Percentiles rank a stretch among this genome's conserved stretches.
These are phyloP conservation scores for Sympetrum striolatum DNA, from an alignment of 2,888 invertebrate genomes.

Conservation along the genomic window DNA sequence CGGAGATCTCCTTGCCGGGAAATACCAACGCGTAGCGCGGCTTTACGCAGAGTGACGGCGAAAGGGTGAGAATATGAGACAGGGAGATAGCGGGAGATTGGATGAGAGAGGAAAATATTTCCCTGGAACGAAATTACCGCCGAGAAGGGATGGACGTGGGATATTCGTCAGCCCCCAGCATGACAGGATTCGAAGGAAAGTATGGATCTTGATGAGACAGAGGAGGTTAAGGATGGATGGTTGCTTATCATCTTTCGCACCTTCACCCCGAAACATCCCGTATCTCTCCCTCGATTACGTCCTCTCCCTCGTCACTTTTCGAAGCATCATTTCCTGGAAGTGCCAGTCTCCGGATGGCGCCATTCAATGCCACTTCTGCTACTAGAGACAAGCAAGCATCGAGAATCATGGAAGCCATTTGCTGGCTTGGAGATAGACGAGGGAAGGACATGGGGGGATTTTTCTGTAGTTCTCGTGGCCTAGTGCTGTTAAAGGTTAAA, in stretches of 20 bases:
- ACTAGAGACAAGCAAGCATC: no score
- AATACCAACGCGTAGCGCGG: background rate
- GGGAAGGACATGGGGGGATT: no score
- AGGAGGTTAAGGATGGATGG: background rate
- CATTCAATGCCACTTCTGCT: background rate
- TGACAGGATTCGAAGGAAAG: slow-evolving; percentile 1
- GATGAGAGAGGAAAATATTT: slow-evolving; percentile 12
- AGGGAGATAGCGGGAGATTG: background rate
- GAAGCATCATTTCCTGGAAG: slow-evolving; percentile 13
- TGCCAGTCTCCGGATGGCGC: background rate
- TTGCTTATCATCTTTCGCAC: slow-evolving; percentile 22
- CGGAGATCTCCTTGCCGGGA: background rate
- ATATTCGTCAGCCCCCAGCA: slow-evolving; percentile 5
- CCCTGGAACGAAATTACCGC: slow-evolving; percentile 13
- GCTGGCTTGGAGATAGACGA: no score
- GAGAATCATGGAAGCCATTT: no score
- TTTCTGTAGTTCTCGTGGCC: background rate
- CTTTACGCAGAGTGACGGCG: background rate
- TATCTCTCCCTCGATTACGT: background rate
- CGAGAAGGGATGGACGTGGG: slow-evolving; percentile 9
- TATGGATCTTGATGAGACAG: background rate
- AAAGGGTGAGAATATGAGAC: background rate
- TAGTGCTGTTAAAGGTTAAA: background rate
- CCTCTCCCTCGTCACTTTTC: slow-evolving; percentile 1
- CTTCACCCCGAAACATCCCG: background rate